These are phyloP conservation scores for Euproctis similis DNA, from an alignment of 2,888 invertebrate species.

Conservation along the genomic window DNA sequence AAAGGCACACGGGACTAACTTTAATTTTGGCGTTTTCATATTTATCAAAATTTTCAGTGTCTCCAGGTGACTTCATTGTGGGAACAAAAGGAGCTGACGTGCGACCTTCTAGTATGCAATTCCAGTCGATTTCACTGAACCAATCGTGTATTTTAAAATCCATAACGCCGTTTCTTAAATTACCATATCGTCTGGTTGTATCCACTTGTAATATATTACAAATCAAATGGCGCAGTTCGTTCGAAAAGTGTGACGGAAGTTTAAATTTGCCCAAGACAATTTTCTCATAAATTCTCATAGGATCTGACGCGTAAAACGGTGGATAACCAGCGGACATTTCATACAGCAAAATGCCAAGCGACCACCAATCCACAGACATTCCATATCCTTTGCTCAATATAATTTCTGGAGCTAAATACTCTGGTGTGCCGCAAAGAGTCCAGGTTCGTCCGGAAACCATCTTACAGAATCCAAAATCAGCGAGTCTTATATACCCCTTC, in stretches of 20 bases:
- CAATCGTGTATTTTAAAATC: slow-evolving; percentile 96
- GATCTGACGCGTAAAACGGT: slow-evolving; percentile 94
- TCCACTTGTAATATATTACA: slow-evolving; percentile 83
- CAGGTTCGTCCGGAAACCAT: slow-evolving; percentile 84
- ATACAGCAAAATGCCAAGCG: slow-evolving; percentile 88
- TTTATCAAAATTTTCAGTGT: slow-evolving; percentile 82
- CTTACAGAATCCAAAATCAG: slow-evolving; percentile 97
- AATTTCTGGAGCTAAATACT: slow-evolving; percentile 96
- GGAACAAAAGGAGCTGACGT: slow-evolving; percentile 80
- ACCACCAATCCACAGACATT: slow-evolving; percentile 97
- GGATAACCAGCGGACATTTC: slow-evolving; percentile 95
- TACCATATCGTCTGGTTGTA: slow-evolving; percentile 82
- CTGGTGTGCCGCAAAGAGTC: slow-evolving; percentile 97
- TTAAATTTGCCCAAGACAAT: slow-evolving; percentile 92
- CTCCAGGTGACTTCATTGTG: slow-evolving; percentile 74
- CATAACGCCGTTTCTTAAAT: slow-evolving; percentile 88
- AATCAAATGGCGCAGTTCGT: slow-evolving; percentile 87
- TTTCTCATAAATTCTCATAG: slow-evolving; percentile 96
- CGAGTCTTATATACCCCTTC: slow-evolving; percentile 87
- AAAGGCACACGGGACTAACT: slow-evolving; percentile 71
- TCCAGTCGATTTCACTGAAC: slow-evolving; percentile 94
- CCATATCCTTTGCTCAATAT: slow-evolving; percentile 95
- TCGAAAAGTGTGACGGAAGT: slow-evolving; percentile 87
- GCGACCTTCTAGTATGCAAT: slow-evolving; percentile 85
- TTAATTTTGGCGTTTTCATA: slow-evolving; percentile 75